These are phyloP conservation scores for Hipparchia sbordonii DNA, from an alignment of 2,888 invertebrate species.

Conservation along the genomic window DNA sequence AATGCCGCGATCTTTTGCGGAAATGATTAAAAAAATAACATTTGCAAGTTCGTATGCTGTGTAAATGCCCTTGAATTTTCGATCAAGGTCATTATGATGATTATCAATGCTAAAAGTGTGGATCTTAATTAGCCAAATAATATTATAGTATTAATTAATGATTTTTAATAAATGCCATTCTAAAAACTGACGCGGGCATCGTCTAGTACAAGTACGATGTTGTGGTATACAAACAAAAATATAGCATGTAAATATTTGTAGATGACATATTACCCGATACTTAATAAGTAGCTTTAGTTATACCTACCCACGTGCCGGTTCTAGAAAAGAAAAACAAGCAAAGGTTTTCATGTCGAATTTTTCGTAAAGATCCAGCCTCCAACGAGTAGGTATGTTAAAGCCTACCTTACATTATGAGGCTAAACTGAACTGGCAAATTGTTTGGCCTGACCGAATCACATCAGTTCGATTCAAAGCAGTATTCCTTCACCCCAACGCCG, in stretches of 20 bases:
- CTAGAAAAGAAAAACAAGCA: neutral
- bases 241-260: conserved; percentile 3
- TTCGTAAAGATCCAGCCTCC: no score
- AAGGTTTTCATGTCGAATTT: neutral
- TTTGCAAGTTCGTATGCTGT: neutral
- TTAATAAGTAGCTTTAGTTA: neutral
- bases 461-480: no score
- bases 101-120: neutral
- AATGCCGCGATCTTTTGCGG: conserved; percentile 21
- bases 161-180: neutral
- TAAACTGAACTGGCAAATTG: no score
- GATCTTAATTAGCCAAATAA: neutral
- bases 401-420: no score
- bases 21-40: conserved; percentile 9
- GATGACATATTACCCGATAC: neutral
- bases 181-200: no score
- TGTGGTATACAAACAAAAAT: conserved; percentile 3
- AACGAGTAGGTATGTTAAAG: no score
- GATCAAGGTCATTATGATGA: conserved; percentile 2
- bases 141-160: no score
- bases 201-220: neutral
- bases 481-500: no score
- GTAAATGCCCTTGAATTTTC: conserved; percentile 15
- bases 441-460: no score
- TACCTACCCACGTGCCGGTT: neutral